Conservation (phyloP, 2,797 vertebrate genomes). For the Cynodonichthys magdalenae region DNA sequence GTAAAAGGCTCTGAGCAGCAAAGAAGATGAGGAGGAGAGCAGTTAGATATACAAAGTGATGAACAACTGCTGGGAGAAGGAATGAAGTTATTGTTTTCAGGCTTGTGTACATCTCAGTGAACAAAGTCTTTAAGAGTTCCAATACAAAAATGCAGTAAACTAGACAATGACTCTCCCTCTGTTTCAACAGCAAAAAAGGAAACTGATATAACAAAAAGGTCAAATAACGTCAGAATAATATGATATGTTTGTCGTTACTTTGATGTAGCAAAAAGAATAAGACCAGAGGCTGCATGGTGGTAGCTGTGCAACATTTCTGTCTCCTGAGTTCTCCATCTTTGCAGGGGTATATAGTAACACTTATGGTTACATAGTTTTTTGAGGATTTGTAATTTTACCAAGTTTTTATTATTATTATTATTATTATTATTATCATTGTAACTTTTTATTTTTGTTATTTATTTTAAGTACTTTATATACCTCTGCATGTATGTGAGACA, state of each 20-base stretch:
- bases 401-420: no score
- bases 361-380: no score
- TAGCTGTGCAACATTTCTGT: constrained; percentile 20
- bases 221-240: constrained; percentile 23
- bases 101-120: no score
- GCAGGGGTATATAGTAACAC: no score
- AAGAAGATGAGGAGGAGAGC: not conserved
- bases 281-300: constrained; percentile 13
- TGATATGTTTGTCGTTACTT: constrained; percentile 20
- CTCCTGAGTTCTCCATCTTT: no score
- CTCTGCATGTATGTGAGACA: no score
- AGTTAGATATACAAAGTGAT: not conserved
- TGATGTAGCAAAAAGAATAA: constrained; percentile 5
- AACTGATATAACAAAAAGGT: not conserved
- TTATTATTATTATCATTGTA: no score
- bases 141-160: not conserved
- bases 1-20: not conserved
- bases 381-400: no score
- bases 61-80: not conserved
- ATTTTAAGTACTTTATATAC: no score
- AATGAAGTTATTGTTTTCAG: no score
- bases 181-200: constrained; percentile 6
- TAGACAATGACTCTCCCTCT: constrained; percentile 1
- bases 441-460: no score
- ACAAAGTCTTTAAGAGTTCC: no score